Evolutionary conservation across 1,140 invertebrate genomes (phyloP), one percentile per base, ranked within the genome.

Genomic region (Drosophila trapezifrons): DNA sequence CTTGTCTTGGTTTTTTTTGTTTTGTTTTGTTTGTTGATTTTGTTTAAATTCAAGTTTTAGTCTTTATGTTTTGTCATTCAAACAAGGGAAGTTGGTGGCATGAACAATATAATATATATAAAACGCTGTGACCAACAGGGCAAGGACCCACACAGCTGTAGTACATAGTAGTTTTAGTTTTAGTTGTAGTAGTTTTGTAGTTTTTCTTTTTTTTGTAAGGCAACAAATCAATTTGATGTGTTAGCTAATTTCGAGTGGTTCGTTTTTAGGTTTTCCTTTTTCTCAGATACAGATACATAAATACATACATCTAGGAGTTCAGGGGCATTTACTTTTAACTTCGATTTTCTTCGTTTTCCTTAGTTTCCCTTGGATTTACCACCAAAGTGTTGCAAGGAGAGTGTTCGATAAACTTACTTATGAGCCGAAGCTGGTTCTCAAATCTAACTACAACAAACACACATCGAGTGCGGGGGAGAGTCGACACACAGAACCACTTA

Each of bases 11-110:
- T 57, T 69, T 58, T 55, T 29, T 37, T 63, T 62, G n/a, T n/a
- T n/a, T n/a, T 78, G 12, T 20, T 52, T 58, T 49, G 47, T 49
- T 80, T 71, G 54, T 80, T 64, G 60, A 32, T 67, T 70, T 74
- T 52, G 29, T 73, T 76, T 86, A 86, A 86, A 86, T 86, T 86
- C 83, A 86, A 86, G 83, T 86, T 76, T 87, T 79, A 86, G 83
- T 86, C 83, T 86, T 86, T 87, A 87, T 83, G 83, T 86, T 86
- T 81, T 86, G 60, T 86, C 84, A 77, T 87, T 69, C 67, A 86
- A 82, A 51, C 76, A 87, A 87, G 76, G 79, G 79, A 86, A 87
- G 76, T 87, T 76, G 71, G 71, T 47, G 51, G 60, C 58, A 74
- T 75, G 58, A 65, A 75, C 60, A 71, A 71, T 69, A 54, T 64